Evolutionary conservation across 2,113 vertebrate species (phyloP).

Genomic region (Xiphias gladius): DNA sequence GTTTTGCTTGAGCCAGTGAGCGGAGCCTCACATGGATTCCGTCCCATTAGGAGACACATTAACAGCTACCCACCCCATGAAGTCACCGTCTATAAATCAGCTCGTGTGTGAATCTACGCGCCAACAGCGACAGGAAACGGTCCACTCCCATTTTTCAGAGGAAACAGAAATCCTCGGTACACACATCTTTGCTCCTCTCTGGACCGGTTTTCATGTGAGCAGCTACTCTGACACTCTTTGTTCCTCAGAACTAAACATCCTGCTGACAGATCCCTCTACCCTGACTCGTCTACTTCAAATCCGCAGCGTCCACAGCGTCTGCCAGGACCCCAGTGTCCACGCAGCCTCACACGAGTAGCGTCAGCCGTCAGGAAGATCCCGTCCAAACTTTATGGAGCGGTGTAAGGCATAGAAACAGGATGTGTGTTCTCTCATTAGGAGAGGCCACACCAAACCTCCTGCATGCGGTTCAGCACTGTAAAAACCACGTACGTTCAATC

Average conservation of each 20-base stretch:
- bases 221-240: background rate
- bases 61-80: constrained; percentile 24
- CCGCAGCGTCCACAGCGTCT: constrained; percentile 31
- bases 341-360: background rate
- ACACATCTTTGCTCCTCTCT: background rate
- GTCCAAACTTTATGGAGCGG: constrained; percentile 7
- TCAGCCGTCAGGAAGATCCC: constrained; percentile 36
- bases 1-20: constrained; percentile 9
- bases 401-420: constrained; percentile 9
- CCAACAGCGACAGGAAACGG: constrained; percentile 2
- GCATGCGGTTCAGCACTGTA: constrained; percentile 25
- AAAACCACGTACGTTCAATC: constrained; percentile 25
- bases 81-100: constrained; percentile 47
- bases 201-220: background rate
- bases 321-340: background rate
- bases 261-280: background rate
- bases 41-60: constrained; percentile 35
- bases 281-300: constrained; percentile 15
- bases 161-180: constrained; percentile 7
- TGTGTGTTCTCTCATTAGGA: constrained; percentile 47
- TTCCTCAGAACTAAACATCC: constrained; percentile 5
- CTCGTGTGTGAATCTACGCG: constrained; percentile 18
- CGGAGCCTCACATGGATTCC: background rate
- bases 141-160: constrained; percentile 3
- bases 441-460: constrained; percentile 27